These are phyloP conservation scores for Catajapyx aquilonaris DNA, from an alignment of 1,140 invertebrate genomes.

Conservation along the genomic window DNA sequence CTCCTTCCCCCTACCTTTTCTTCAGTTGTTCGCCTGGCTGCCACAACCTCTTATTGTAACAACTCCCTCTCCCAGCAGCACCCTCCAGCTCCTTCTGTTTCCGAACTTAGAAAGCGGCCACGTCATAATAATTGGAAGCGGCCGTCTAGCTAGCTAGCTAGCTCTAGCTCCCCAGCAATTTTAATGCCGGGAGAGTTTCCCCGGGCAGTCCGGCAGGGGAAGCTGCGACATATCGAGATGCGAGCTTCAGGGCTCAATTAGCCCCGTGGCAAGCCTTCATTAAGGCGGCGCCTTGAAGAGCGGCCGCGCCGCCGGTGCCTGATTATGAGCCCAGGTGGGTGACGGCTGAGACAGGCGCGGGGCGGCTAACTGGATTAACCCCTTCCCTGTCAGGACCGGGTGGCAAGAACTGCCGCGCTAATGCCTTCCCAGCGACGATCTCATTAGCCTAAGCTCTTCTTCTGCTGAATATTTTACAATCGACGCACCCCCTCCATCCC, in stretches of 20 bases:
- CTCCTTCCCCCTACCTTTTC: too few species aligned
- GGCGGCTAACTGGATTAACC: not conserved
- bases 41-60: too few species aligned
- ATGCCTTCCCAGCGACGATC: too few species aligned
- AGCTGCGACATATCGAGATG: not conserved
- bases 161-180: too few species aligned
- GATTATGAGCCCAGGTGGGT: constrained; percentile 1
- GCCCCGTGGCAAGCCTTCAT: not conserved
- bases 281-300: not conserved
- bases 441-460: not conserved
- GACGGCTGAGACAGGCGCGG: not conserved
- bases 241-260: not conserved
- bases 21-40: too few species aligned
- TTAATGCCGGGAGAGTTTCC: not conserved
- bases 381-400: not conserved
- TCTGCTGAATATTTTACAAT: not conserved
- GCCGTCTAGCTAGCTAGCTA: too few species aligned
- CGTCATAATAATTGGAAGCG: too few species aligned
- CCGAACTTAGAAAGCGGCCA: too few species aligned
- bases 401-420: too few species aligned
- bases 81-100: too few species aligned
- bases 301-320: not conserved
- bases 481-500: too few species aligned
- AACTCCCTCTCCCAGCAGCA: too few species aligned
- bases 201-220: not conserved